phyloP scores from a whole-genome alignment of 2,797 vertebrate species.

The Stomatorhinus walkeri region DNA sequence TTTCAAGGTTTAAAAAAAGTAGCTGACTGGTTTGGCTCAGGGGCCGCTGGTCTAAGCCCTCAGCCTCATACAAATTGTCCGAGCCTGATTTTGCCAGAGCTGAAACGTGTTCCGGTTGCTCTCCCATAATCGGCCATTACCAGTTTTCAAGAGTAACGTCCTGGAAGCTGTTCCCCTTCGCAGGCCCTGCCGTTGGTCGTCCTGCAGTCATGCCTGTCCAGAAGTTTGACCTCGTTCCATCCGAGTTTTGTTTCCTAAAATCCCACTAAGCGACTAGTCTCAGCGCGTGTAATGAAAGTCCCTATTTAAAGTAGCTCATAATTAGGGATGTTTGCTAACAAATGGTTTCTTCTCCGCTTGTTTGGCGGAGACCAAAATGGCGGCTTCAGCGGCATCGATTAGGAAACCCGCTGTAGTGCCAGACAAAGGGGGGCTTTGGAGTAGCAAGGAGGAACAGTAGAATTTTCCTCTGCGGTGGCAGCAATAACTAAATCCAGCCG shows the following conservation, averaged over 20 bases:
- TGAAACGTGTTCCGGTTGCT: conserved; percentile 31
- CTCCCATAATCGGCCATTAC: not conserved
- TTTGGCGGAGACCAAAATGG: conserved; percentile 21
- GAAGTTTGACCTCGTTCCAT: not conserved
- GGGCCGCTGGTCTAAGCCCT: not conserved
- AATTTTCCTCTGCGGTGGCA: conserved; percentile 10
- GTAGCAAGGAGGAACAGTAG: conserved; percentile 6
- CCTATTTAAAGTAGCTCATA: conserved; percentile 53
- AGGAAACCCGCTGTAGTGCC: not conserved
- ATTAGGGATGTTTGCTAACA: conserved; percentile 44
- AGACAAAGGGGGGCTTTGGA: conserved; percentile 19
- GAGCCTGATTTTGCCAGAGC: conserved; percentile 35
- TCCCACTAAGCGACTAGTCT: conserved; percentile 24
- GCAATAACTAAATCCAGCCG: conserved; percentile 11
- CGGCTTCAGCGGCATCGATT: conserved; percentile 21
- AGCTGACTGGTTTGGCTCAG: conserved; percentile 22
- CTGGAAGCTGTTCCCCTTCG: not conserved
- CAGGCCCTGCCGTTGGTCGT: conserved; percentile 20
- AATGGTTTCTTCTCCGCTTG: conserved; percentile 6
- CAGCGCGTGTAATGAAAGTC: conserved; percentile 28
- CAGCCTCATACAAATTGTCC: conserved; percentile 28
- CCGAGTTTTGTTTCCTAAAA: conserved; percentile 20
- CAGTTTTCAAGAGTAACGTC: not conserved
- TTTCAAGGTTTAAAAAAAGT: not conserved
- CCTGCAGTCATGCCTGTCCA: not conserved